A percentile compares a stretch with the other conserved stretches of the same genome.
Conservation (phyloP, 2,113 vertebrate species). For the Microtus oregoni region DNA sequence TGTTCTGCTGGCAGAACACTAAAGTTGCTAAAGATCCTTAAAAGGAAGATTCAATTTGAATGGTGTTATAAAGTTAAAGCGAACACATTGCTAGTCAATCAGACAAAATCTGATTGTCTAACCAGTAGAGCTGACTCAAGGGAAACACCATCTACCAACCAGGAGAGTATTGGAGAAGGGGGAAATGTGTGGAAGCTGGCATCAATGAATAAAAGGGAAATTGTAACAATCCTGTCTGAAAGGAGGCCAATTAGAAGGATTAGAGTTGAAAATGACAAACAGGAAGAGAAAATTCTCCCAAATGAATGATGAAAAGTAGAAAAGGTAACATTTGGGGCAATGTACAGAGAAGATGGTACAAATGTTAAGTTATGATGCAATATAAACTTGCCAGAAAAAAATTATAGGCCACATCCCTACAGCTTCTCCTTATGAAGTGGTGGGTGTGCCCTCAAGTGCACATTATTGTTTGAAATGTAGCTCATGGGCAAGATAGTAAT, state of each 20-base stretch:
- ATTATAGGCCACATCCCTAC: not conserved
- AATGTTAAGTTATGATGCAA: not conserved
- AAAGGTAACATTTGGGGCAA: not conserved
- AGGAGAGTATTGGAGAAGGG: not conserved
- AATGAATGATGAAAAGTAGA: not conserved
- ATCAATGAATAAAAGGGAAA: conserved; percentile 6
- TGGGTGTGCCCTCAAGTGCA: not conserved
- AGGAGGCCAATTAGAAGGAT: not conserved
- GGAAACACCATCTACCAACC: not conserved
- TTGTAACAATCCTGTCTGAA: not conserved
- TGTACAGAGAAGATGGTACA: not conserved
- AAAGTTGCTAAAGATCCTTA: not conserved
- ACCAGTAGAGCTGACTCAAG: not conserved
- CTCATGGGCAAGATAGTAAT: conserved; percentile 34
- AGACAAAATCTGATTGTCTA: not conserved
- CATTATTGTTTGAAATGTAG: conserved; percentile 6
- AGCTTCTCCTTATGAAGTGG: not conserved
- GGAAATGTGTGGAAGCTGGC: not conserved
- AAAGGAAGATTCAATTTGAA: conserved; percentile 37
- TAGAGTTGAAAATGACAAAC: not conserved
- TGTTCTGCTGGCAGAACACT: too few relatives aligned
- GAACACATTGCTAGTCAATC: not conserved
- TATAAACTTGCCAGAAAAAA: not conserved
- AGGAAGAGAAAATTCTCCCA: conserved; percentile 19
- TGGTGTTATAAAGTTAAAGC: not conserved